These are phyloP conservation scores for Clivina fossor DNA, from an alignment of 2,888 invertebrate species.

Conservation along the genomic window DNA sequence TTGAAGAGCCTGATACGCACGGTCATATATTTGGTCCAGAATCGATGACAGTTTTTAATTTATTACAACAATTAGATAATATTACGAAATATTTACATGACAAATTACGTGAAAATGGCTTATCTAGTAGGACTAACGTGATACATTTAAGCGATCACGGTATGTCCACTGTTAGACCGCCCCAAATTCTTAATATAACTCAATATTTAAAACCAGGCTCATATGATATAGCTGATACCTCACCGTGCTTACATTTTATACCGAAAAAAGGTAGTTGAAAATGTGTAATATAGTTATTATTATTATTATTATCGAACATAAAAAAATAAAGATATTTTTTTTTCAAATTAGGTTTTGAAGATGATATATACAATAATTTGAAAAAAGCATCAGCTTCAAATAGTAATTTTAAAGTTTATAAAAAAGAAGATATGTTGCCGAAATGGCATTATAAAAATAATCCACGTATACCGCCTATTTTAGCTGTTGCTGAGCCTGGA, in stretches of 20 bases:
- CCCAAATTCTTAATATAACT: constrained; percentile 60
- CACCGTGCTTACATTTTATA: constrained; percentile 62
- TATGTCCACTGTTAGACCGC: constrained; percentile 59
- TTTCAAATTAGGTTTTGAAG: constrained; percentile 53
- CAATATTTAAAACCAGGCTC: constrained; percentile 55
- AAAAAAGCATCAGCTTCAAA: constrained; percentile 51
- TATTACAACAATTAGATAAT: constrained; percentile 56
- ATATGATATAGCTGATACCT: constrained; percentile 56
- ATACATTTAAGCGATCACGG: constrained; percentile 76
- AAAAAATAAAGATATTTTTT: constrained; percentile 4
- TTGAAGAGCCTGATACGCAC: constrained; percentile 68
- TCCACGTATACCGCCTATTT: constrained; percentile 61
- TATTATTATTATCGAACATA: not conserved
- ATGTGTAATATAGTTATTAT: not conserved
- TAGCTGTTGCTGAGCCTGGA: constrained; percentile 63
- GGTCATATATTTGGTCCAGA: constrained; percentile 65
- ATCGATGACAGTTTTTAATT: constrained; percentile 47
- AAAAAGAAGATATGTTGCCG: constrained; percentile 60
- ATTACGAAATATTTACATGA: constrained; percentile 61
- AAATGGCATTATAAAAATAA: constrained; percentile 66
- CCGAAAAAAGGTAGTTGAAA: constrained; percentile 57
- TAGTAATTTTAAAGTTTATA: constrained; percentile 60
- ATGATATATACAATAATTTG: constrained; percentile 55
- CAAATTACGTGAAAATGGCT: constrained; percentile 54
- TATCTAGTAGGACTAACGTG: constrained; percentile 62